Evolutionary conservation across 30 jellyfish, hydroid and myxozoan species (phyloP), one percentile per base, ranked within the genome.

Genomic region (Chrysaora quinquecirrha): DNA sequence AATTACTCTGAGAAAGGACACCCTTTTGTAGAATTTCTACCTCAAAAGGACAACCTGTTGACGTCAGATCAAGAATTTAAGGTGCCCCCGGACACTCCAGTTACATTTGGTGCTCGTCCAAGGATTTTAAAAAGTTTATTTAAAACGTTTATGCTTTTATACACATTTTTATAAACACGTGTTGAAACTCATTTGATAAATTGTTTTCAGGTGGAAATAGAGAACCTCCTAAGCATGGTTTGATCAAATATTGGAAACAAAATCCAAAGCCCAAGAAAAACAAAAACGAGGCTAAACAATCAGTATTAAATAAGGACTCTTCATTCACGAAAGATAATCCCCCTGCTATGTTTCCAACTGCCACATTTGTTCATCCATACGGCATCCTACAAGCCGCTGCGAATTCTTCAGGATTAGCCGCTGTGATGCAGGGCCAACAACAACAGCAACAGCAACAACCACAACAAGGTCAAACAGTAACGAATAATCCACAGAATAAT

Each of bases 201-300:
- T 62, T 46, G 27, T 75, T 73, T 56, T 0, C 63, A 94, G 99
- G 99, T 83, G 99, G 99, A 10, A 97, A 94, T 74, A 90, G 99
- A 34, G 99, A 94, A 73, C 99, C 99, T 47, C 99, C 99, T 0
- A 90, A 87, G 49, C 99, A 94, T 64, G 99, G 99, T 48, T 81
- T 94, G 70, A 83, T 66, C 52, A 87, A 60, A 31, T 94, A 85
- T 82, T 88, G 99, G 97, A 76, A 84, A 50, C 96, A 82, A 18
- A 83, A 94, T 56, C 99, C 99, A 14, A 87, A 87, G 34, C 96
- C 96, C 34, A 87, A 87, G 91, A 78, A 83, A 21, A 84, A 49
- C 34, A 80, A 67, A 64, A 20, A 61, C 0, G 76, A 48, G 22
- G 83, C 85, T 28, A 79, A 76, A 11, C 30, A 66, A 21, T 19